Percentiles rank a stretch among this genome's conserved stretches.
Conservation (phyloP, 2,888 invertebrate genomes). For the Synanthedon formicaeformis region DNA sequence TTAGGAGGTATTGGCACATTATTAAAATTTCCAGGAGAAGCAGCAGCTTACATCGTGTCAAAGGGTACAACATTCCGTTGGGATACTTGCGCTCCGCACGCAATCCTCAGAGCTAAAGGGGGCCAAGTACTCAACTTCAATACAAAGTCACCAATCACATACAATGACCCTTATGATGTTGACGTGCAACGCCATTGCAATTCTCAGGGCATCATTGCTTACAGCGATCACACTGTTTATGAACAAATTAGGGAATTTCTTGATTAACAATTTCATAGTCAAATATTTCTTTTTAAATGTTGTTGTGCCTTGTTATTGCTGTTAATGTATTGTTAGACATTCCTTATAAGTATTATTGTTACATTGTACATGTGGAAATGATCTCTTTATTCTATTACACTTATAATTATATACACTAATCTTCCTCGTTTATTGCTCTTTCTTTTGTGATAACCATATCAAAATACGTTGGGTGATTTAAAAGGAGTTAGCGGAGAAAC, state of each 20-base stretch:
- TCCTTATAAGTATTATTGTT: no score
- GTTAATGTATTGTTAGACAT: no score
- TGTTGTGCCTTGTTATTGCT: background rate
- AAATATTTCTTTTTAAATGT: background rate
- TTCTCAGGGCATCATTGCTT: constrained; percentile 49
- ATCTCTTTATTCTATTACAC: no score
- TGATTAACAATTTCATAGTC: background rate
- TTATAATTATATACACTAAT: no score
- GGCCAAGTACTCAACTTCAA: constrained; percentile 72
- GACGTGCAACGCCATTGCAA: constrained; percentile 47
- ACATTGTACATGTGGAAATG: no score
- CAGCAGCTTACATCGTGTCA: constrained; percentile 78
- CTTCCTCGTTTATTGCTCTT: no score
- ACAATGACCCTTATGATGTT: constrained; percentile 32
- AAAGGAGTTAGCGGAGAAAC: no score
- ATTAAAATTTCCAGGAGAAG: constrained; percentile 33
- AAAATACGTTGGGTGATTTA: no score
- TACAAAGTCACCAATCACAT: constrained; percentile 30
- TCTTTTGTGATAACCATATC: no score
- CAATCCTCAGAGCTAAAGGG: constrained; percentile 82
- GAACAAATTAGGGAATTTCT: constrained; percentile 26
- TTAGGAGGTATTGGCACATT: no score
- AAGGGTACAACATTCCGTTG: constrained; percentile 87
- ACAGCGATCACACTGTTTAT: constrained; percentile 21
- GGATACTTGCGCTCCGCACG: constrained; percentile 94